Base-by-base conservation (phyloP, 2,888 invertebrate species). In the Harpalus rubripes region DNA sequence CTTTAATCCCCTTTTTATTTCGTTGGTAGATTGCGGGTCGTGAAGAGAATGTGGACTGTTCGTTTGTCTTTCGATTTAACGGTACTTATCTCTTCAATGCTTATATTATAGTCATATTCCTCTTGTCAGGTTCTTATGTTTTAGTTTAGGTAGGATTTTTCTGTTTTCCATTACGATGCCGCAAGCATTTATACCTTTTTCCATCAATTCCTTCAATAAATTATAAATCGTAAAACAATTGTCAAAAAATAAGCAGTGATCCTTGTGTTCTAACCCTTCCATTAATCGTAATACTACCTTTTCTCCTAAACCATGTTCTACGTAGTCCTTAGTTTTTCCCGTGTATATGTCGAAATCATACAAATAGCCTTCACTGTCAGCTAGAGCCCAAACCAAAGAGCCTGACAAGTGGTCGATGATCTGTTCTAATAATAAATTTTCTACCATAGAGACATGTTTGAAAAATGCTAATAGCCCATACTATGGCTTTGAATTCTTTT, bases 71-170 rank as follows among this genome's bases (percentile, higher is more conserved):
- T 85, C 85, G 8, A 85, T 68, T 68, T 81, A 56, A 56, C 68
- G 61, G 78, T 22, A 41, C 52, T 81, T 58, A 78, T 52, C 58
- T 16, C 65, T 59, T 68, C 85, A 18, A 32, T 85, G 63, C 84
- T 85, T 72, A 84, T 85, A 39, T 68, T 80, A 76, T 80, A 81
- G 41, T 84, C 86, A 81, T 83, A 85, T 56, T 84, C 76, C 18
- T 81, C 86, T 63, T 81, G 63, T 84, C 44, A 85, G 59, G 26
- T 83, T 15, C 44, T 85, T 85, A 58, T 86, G 80, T 12, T 18
- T 41, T 68, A 58, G 58, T 68, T 68, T 39, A 39, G n/a, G 32
- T 41, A 68, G 58, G 74, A n/a, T 16, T 83, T 72, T 83, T 26
- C 83, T 22, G 83, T 72, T 83, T 58, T 32, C 39, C 32, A 56